phyloP scores from a whole-genome alignment of 2,888 invertebrate genomes.

The Pyralis farinalis region DNA sequence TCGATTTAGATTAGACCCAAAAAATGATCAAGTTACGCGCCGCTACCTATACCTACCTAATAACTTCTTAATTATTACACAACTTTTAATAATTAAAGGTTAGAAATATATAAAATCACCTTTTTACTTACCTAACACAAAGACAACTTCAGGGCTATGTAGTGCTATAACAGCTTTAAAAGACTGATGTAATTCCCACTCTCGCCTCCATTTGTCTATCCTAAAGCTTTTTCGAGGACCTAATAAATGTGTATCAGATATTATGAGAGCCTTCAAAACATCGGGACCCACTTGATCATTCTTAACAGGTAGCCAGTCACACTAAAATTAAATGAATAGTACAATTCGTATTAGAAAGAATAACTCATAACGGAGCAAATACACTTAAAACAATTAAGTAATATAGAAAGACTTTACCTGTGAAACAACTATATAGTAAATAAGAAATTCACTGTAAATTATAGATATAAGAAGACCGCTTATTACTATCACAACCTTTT shows the following conservation, averaged over 20 bases:
- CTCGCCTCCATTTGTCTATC: slow-evolving; percentile 96
- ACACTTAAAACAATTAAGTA: no score
- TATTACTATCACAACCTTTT: slow-evolving; percentile 38
- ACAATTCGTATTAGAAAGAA: no score
- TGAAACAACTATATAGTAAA: slow-evolving; percentile 54
- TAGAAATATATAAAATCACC: no score
- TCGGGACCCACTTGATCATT: slow-evolving; percentile 42
- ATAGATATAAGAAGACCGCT: slow-evolving; percentile 42
- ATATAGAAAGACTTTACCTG: slow-evolving; percentile 41
- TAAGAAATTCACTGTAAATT: slow-evolving; percentile 58
- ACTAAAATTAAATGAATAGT: slow-evolving; percentile 72
- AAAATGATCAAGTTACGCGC: no score
- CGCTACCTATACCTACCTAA: no score
- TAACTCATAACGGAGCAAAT: no score
- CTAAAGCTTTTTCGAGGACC: slow-evolving; percentile 94
- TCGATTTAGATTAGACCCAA: no score
- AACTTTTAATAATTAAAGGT: background rate
- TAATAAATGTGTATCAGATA: slow-evolving; percentile 95
- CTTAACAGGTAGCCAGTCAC: slow-evolving; percentile 84
- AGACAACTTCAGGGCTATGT: slow-evolving; percentile 93
- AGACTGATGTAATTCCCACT: slow-evolving; percentile 98
- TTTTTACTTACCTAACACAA: slow-evolving; percentile 92
- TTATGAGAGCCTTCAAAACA: slow-evolving; percentile 86
- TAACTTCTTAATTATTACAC: background rate
- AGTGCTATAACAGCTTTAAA: slow-evolving; percentile 91